Conservation (phyloP, 2,888 invertebrate species). For the Resseliella maxima region DNA sequence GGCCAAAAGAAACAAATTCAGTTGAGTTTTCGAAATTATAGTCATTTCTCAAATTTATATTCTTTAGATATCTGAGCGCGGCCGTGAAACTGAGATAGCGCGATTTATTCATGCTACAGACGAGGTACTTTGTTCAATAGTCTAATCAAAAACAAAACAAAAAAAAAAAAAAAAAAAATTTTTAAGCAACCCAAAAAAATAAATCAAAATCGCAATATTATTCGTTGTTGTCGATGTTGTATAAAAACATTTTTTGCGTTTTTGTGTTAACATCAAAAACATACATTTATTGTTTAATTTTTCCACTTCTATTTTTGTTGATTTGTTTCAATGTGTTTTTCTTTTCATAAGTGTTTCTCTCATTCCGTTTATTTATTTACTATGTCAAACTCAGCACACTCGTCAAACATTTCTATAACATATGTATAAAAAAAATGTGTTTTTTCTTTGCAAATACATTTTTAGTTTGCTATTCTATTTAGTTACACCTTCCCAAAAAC, state of each 20-base stretch:
- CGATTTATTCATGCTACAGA: slow-evolving; percentile 69
- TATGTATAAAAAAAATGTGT: not conserved
- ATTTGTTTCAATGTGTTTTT: not conserved
- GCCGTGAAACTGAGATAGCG: slow-evolving; percentile 67
- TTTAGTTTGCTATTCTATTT: no score
- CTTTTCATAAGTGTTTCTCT: slow-evolving; percentile 14
- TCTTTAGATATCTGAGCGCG: slow-evolving; percentile 66
- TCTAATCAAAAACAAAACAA: slow-evolving; percentile 17
- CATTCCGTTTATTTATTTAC: not conserved
- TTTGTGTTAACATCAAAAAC: not conserved
- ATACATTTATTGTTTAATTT: not conserved
- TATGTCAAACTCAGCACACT: not conserved
- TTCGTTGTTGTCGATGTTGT: slow-evolving; percentile 52
- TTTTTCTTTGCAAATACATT: no score
- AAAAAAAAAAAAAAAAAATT: no score
- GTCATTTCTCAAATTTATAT: slow-evolving; percentile 53
- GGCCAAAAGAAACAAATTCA: not conserved
- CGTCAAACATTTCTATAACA: no score
- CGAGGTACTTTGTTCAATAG: slow-evolving; percentile 68
- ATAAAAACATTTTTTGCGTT: no score
- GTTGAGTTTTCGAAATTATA: not conserved
- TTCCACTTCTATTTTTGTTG: not conserved
- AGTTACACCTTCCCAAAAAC: no score
- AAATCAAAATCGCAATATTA: slow-evolving; percentile 7
- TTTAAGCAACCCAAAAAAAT: slow-evolving; percentile 3